A percentile compares a stretch with the other conserved stretches of the same genome.
Evolutionary conservation across 2,797 vertebrate species (phyloP).

Genomic region (Discoglossus pictus): DNA sequence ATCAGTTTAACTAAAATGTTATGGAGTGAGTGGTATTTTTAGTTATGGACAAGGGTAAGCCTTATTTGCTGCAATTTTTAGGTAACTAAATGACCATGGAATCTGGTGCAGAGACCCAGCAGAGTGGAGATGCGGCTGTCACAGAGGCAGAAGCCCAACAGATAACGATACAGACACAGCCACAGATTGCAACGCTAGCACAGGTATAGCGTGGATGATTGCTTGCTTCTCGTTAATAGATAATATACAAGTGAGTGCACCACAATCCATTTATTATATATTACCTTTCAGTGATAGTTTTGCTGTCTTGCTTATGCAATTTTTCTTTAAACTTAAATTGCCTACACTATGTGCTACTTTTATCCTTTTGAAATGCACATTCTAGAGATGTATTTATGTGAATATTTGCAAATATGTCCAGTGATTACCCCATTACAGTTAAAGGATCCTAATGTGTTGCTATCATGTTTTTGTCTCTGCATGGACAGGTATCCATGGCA

Average conservation of each 20-base stretch:
- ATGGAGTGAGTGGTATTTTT: constrained; percentile 12
- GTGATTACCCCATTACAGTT: constrained; percentile 45
- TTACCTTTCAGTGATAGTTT: too few relatives aligned
- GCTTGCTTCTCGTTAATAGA: constrained; percentile 37
- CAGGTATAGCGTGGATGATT: constrained; percentile 78
- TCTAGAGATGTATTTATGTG: too few relatives aligned
- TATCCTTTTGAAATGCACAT: constrained; percentile 32
- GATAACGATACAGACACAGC: constrained; percentile 82
- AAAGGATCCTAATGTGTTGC: constrained; percentile 7
- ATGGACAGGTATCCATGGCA: constrained; percentile 86
- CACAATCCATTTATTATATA: background rate
- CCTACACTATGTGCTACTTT: too few relatives aligned
- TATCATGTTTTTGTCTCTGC: constrained; percentile 51
- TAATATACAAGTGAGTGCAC: constrained; percentile 26
- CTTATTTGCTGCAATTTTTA: constrained; percentile 69
- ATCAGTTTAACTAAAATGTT: too few relatives aligned
- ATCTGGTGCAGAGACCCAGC: constrained; percentile 93
- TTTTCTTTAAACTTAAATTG: too few relatives aligned
- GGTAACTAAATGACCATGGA: constrained; percentile 98
- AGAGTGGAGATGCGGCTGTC: constrained; percentile 90
- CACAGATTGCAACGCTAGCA: constrained; percentile 91
- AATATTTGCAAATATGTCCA: too few relatives aligned
- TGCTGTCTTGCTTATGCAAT: too few relatives aligned
- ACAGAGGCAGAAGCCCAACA: constrained; percentile 94
- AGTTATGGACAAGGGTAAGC: constrained; percentile 56